Base-by-base conservation (phyloP, 1,140 invertebrate species). In the Polypedilum vanderplanki region DNA sequence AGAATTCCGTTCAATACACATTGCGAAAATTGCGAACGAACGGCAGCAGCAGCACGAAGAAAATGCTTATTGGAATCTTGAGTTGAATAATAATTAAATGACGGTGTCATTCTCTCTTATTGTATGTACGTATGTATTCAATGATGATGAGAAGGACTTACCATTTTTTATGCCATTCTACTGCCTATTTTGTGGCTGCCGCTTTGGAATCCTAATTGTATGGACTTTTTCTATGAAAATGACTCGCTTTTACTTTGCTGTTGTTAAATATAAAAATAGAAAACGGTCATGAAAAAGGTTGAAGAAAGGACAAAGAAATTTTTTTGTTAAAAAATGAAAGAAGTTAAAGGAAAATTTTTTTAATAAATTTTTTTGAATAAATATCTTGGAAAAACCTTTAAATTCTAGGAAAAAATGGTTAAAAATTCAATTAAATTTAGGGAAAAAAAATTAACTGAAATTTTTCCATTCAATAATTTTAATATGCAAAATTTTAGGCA, bases 61-160 rank as follows among this genome's bases (percentile, higher is more conserved):
- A 57, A 57, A n/a, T 57, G 46, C 46, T 70, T 70, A 70, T 70
- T 70, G 65, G 65, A 70, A 70, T 70, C 17, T 18, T 70, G 65
- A 70, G n/a, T 70, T 70, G 65, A 70, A 70, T 70, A 70, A 70
- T 22, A 70, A 70, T 70, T 70, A 70, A 70, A 70, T 70, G 65
- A 70, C 17, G 65, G 17, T 70, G 65, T 18, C 65, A 70, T 70
- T 70, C 46, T 57, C 24, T 33, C 24, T 33, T 33, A 33, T 33
- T 33, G 24, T 33, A 5, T 33, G 46, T n/a, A 15, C 46, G 46
- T 57, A 12, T n/a, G 12, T 57, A 57, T 33, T n/a, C 46, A 57
- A 57, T 57, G 46, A 57, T 57, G 46, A 57, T 57, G 46, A 57
- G 12, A 57, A 57, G 46, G 46, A 12, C 46, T 57, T 57, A n/a